Percentiles rank a stretch among this genome's conserved stretches.
Conservation (phyloP, 64 coral and sea anemone genomes). For the Pachyseris speciosa region DNA sequence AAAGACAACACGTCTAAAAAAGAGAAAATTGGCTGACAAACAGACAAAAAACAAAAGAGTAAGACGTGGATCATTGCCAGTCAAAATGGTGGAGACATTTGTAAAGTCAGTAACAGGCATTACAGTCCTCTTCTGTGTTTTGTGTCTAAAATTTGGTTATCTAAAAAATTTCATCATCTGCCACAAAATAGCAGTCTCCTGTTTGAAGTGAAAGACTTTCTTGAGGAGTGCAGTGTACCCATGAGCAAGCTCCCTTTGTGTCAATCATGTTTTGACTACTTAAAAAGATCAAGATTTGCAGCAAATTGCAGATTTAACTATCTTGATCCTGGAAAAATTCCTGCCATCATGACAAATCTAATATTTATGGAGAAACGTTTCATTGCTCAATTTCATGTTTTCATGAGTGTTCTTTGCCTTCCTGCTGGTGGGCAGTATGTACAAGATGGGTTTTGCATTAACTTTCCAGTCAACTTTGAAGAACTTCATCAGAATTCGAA, state of each 20-base stretch:
- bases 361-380: conserved; percentile 58
- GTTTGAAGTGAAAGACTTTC: not conserved
- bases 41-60: no score
- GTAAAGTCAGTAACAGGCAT: not conserved
- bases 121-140: not conserved
- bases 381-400: conserved; percentile 45
- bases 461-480: conserved; percentile 52
- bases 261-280: not conserved
- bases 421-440: conserved; percentile 43
- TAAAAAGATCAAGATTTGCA: no score
- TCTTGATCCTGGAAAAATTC: conserved; percentile 27
- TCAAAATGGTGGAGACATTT: not conserved
- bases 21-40: not conserved
- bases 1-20: no score
- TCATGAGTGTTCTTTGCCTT: conserved; percentile 45
- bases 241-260: not conserved
- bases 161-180: not conserved
- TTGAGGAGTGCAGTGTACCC: not conserved
- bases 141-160: not conserved
- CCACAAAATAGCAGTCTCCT: not conserved
- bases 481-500: conserved; percentile 3
- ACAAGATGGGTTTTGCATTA: conserved; percentile 39
- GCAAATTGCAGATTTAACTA: no score
- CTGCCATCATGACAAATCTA: conserved; percentile 5
- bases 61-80: no score